Evolutionary conservation across 2,888 invertebrate species (phyloP).

Genomic region (Agonum fuliginosum): DNA sequence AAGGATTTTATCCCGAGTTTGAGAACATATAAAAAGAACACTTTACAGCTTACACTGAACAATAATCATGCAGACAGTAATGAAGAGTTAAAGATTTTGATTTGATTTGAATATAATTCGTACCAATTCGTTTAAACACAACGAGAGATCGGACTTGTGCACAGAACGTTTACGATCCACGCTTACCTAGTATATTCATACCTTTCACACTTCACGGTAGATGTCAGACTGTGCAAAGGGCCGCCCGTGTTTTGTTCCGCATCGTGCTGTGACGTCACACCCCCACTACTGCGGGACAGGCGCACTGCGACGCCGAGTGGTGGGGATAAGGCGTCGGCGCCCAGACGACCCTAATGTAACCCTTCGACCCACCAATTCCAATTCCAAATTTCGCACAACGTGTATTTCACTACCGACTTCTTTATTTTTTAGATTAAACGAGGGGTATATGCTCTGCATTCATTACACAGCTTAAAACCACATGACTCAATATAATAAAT

Average conservation of each 20-base stretch:
- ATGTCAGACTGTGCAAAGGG: slow-evolving; percentile 71
- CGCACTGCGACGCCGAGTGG: slow-evolving; percentile 62
- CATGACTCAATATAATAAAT: too few relatives aligned
- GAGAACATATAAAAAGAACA: neutral
- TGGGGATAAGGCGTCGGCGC: slow-evolving; percentile 62
- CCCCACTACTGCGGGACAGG: slow-evolving; percentile 62
- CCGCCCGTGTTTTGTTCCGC: slow-evolving; percentile 72
- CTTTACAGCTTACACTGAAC: slow-evolving; percentile 41
- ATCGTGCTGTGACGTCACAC: slow-evolving; percentile 72
- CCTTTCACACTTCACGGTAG: slow-evolving; percentile 72
- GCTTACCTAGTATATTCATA: slow-evolving; percentile 74
- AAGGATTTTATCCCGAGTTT: too few relatives aligned
- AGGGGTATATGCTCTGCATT: too few relatives aligned
- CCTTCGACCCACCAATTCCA: neutral
- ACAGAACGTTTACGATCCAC: slow-evolving; percentile 61
- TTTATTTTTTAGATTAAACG: too few relatives aligned
- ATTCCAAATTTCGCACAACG: slow-evolving; percentile 53
- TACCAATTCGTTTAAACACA: slow-evolving; percentile 57
- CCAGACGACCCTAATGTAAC: neutral
- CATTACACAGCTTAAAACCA: too few relatives aligned
- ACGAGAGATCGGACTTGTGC: slow-evolving; percentile 54
- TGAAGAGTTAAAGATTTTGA: slow-evolving; percentile 44
- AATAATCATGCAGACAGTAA: slow-evolving; percentile 54
- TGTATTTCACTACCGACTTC: too few relatives aligned
- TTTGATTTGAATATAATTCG: slow-evolving; percentile 57